phyloP scores from a whole-genome alignment of 2,797 vertebrate species.

The Cuculus canorus region DNA sequence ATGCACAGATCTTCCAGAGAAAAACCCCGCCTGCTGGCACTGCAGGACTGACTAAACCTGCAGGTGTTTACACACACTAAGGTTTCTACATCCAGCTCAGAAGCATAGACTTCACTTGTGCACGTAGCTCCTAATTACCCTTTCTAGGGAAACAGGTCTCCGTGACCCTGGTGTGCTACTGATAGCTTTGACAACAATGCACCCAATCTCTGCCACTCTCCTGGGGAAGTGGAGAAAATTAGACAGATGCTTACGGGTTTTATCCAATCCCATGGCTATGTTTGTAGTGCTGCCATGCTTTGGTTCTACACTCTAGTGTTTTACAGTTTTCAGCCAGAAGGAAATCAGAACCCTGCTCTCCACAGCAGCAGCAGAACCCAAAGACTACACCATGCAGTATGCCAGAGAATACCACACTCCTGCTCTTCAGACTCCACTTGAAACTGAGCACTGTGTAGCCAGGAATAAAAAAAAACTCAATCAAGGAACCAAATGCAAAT shows the following conservation, averaged over 20 bases:
- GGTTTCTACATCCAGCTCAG: not conserved
- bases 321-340: not conserved
- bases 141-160: not conserved
- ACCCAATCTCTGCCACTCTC: not conserved
- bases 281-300: not conserved
- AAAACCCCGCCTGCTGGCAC: not conserved
- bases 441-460: not conserved
- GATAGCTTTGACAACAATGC: rapidly evolving
- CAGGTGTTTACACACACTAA: not conserved
- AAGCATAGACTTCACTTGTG: not conserved
- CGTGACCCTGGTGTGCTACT: rapidly evolving
- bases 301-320: not conserved
- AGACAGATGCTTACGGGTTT: not conserved
- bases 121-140: not conserved
- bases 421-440: not conserved
- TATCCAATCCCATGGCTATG: not conserved
- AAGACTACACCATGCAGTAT: rapidly evolving
- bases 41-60: not conserved
- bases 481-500: not conserved
- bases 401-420: rapidly evolving
- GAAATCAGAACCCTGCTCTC: not conserved
- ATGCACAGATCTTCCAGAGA: not conserved
- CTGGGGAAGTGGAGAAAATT: not conserved
- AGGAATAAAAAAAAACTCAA: not conserved
- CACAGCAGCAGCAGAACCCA: not conserved